phyloP scores from a whole-genome alignment of 2,113 vertebrate species.

The Argyrosomus japonicus region DNA sequence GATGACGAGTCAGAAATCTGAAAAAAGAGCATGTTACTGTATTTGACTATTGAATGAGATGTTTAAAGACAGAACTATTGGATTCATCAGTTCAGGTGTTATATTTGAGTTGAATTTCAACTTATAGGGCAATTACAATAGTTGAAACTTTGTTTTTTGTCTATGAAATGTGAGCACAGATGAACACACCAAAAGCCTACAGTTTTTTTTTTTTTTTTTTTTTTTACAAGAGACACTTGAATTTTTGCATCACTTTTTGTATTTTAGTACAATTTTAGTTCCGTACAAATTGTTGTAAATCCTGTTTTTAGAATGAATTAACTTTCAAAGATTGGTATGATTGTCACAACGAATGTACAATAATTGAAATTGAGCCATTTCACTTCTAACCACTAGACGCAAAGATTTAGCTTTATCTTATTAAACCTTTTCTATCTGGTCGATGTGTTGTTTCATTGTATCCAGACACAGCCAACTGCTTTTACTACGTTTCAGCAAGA shows the following conservation, averaged over 20 bases:
- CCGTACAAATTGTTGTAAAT: neutral
- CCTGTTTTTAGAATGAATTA: neutral
- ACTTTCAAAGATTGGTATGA: neutral
- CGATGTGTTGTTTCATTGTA: conserved; percentile 4
- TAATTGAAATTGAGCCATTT: conserved; percentile 52
- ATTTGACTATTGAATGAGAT: neutral
- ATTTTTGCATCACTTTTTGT: neutral
- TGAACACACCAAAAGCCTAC: conserved; percentile 5
- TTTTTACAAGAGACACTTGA: conserved; percentile 8
- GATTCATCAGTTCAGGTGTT: neutral
- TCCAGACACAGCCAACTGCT: neutral
- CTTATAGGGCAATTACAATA: neutral
- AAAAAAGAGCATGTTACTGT: neutral
- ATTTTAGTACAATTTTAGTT: conserved; percentile 16
- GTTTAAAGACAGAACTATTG: neutral
- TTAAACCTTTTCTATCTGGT: conserved; percentile 37
- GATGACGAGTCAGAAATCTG: conserved; percentile 72
- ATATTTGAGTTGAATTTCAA: neutral
- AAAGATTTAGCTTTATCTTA: conserved; percentile 15
- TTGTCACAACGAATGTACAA: conserved; percentile 34
- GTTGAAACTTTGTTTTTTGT: neutral
- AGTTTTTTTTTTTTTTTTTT: neutral
- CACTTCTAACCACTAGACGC: conserved; percentile 27
- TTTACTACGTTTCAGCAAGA: conserved; percentile 12
- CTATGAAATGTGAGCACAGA: conserved; percentile 6